These are phyloP conservation scores for Takifugu bimaculatus DNA, from an alignment of 2,113 vertebrate species.

Conservation along the genomic window DNA sequence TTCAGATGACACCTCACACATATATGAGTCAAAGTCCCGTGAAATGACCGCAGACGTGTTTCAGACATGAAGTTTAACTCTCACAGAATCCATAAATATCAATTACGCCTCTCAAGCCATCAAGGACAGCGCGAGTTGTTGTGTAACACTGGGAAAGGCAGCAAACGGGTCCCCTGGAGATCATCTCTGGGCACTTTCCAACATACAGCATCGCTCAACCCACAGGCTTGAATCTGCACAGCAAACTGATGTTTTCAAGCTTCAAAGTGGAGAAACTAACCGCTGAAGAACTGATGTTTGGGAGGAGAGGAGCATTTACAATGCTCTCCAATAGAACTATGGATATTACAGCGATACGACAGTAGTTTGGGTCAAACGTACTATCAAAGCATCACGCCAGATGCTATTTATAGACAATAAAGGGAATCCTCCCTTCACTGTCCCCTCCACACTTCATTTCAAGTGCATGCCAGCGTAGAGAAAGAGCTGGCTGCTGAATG, in stretches of 20 bases:
- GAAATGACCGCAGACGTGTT: slow-evolving; percentile 7
- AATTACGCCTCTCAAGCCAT: slow-evolving; percentile 7
- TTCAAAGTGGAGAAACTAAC: too few relatives aligned
- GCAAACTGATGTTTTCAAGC: too few relatives aligned
- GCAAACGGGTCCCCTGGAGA: too few relatives aligned
- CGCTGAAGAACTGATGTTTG: too few relatives aligned
- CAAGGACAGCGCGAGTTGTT: not conserved
- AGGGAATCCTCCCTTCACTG: not conserved
- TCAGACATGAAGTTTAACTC: slow-evolving; percentile 6
- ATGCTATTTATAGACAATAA: not conserved
- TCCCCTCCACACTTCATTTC: not conserved
- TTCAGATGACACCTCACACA: not conserved
- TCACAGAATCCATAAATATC: slow-evolving; percentile 2
- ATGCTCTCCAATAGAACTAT: too few relatives aligned
- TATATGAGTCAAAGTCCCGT: not conserved
- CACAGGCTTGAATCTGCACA: too few relatives aligned
- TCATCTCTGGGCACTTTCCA: too few relatives aligned
- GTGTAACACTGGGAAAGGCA: too few relatives aligned
- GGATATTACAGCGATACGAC: too few relatives aligned
- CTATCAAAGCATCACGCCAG: not conserved
- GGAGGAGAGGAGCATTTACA: too few relatives aligned
- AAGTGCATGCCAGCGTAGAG: not conserved
- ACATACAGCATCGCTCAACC: too few relatives aligned
- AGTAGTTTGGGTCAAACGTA: too few relatives aligned
- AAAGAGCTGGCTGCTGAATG: not conserved